phyloP scores from a whole-genome alignment of 2,797 vertebrate species.

The Chrysocyon brachyurus region DNA sequence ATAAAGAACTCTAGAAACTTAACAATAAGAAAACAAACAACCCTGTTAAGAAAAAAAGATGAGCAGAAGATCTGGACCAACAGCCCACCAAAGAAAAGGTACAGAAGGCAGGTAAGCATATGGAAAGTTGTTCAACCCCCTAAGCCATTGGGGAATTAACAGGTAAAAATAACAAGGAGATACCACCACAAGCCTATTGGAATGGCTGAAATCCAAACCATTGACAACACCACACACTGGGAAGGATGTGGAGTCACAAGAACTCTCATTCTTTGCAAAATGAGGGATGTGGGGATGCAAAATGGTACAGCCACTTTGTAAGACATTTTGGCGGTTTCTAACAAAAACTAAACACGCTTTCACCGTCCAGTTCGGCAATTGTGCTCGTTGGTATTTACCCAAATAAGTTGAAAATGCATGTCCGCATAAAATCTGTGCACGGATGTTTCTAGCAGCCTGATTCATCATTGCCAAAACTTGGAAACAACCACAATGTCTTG shows the following conservation, averaged over 20 bases:
- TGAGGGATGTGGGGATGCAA: neutral
- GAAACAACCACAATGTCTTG: neutral
- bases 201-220: neutral
- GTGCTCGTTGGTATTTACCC: neutral
- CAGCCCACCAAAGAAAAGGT: neutral
- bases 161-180: neutral
- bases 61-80: neutral
- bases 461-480: neutral
- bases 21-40: neutral
- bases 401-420: neutral
- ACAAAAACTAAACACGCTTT: neutral
- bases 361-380: rapidly evolving
- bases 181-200: rapidly evolving
- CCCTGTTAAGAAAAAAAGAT: neutral
- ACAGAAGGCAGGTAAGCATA: neutral
- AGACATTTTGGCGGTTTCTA: neutral
- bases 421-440: neutral
- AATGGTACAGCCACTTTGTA: neutral
- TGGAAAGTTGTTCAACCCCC: neutral
- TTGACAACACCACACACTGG: neutral
- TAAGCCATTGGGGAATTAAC: neutral
- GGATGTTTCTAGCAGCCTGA: neutral
- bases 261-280: neutral
- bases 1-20: neutral
- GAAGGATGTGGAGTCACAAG: neutral